Conservation (phyloP, 2,113 vertebrate genomes). For the Ptyas mucosa region DNA sequence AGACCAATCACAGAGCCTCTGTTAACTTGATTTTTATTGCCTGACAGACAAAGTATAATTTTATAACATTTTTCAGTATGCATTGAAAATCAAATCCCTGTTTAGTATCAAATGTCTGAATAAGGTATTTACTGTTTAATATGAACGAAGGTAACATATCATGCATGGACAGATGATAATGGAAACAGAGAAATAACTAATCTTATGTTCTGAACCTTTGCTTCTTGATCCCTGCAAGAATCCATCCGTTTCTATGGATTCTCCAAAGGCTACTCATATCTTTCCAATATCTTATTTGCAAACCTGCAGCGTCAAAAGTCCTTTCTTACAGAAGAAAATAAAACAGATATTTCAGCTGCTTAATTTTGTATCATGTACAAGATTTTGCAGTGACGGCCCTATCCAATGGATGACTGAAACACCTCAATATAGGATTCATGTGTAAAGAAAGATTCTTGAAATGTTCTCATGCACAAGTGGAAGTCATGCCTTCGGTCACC, state of each 20-base stretch:
- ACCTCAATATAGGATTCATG: neutral
- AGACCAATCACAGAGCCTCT: neutral
- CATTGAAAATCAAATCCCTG: conserved; percentile 1
- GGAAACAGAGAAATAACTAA: neutral
- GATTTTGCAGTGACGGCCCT: neutral
- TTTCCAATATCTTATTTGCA: neutral
- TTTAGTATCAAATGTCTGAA: neutral
- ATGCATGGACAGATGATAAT: neutral
- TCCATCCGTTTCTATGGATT: neutral
- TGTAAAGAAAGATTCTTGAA: neutral
- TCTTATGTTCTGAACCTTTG: neutral
- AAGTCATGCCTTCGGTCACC: neutral
- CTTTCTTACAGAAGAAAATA: neutral
- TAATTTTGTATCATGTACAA: neutral
- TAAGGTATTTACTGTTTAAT: neutral
- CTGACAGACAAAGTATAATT: neutral
- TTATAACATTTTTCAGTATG: neutral
- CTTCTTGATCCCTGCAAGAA: neutral
- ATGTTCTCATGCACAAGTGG: neutral
- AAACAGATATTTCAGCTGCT: neutral
- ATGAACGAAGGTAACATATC: neutral
- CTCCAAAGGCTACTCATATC: neutral
- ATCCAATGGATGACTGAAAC: neutral
- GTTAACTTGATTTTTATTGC: conserved; percentile 23
- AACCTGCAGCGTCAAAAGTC: too few relatives aligned